These are phyloP conservation scores for Danio albolineatus DNA, from an alignment of 2,797 vertebrate genomes.

Conservation along the genomic window DNA sequence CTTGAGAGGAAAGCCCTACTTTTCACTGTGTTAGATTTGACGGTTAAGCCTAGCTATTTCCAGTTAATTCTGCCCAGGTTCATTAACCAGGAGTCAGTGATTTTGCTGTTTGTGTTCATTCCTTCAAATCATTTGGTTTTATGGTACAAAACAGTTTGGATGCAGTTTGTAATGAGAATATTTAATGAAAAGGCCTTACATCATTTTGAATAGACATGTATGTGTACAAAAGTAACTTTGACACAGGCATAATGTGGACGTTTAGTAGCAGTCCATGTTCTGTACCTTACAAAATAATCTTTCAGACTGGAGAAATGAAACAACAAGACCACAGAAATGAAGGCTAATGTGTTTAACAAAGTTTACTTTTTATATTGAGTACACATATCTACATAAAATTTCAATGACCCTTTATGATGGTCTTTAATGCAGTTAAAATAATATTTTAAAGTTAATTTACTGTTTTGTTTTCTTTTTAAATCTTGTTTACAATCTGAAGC, in stretches of 20 bases:
- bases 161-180: slow-evolving; percentile 17
- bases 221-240: slow-evolving; percentile 53
- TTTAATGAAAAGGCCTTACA: slow-evolving; percentile 1
- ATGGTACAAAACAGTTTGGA: not conserved
- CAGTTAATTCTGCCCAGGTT: slow-evolving; percentile 53
- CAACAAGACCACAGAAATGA: slow-evolving; percentile 8
- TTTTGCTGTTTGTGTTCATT: not conserved
- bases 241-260: not conserved
- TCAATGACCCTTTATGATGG: too few species aligned
- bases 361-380: too few species aligned
- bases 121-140: slow-evolving; percentile 4
- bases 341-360: slow-evolving; percentile 13
- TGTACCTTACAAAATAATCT: slow-evolving; percentile 8
- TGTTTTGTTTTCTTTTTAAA: too few species aligned
- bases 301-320: slow-evolving; percentile 18
- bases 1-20: slow-evolving; percentile 51
- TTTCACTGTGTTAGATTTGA: slow-evolving; percentile 37
- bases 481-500: too few species aligned
- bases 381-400: too few species aligned
- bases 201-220: not conserved
- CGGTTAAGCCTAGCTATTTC: slow-evolving; percentile 52
- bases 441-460: too few species aligned
- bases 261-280: too few species aligned
- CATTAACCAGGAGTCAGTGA: slow-evolving; percentile 36
- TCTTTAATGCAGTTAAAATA: too few species aligned